Conservation (phyloP, 1,140 invertebrate genomes). For the Thrips palmi region DNA sequence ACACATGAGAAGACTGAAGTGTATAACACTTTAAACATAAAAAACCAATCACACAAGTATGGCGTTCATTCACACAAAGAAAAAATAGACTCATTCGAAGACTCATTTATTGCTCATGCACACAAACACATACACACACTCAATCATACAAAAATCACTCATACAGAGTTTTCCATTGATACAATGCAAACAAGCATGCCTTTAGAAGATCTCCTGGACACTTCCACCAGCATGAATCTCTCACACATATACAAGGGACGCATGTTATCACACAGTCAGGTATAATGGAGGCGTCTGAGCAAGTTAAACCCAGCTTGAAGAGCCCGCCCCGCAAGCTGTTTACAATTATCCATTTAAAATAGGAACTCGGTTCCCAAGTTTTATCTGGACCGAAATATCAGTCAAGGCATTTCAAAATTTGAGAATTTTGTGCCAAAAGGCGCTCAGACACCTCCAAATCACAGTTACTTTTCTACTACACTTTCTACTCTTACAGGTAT, state of each 20-base stretch:
- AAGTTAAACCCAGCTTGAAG: constrained; percentile 5
- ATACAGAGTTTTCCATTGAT: constrained; percentile 14
- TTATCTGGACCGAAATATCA: too few relatives aligned
- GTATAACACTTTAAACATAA: constrained; percentile 1
- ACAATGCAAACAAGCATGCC: constrained; percentile 17
- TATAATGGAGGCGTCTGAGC: constrained; percentile 13
- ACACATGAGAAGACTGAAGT: constrained; percentile 6
- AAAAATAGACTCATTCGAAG: constrained; percentile 2
- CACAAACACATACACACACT: constrained; percentile 6
- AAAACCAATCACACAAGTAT: constrained; percentile 6
- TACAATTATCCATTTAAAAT: too few relatives aligned
- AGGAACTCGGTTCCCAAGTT: too few relatives aligned
- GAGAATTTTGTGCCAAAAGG: neutral
- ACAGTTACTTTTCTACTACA: constrained; percentile 10
- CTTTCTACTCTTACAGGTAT: constrained; percentile 9
- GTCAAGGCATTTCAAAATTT: too few relatives aligned
- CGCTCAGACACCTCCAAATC: constrained; percentile 11
- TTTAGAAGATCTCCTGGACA: constrained; percentile 16
- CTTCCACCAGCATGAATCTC: constrained; percentile 16
- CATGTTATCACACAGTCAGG: constrained; percentile 16
- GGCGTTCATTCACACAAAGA: constrained; percentile 9
- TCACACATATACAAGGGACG: constrained; percentile 15
- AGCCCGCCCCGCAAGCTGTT: too few relatives aligned
- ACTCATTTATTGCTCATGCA: neutral
- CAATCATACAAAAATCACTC: constrained; percentile 11